A percentile compares a stretch with the other conserved stretches of the same genome.
Conservation (phyloP, 92 coral and sea anemone species). For the Porites evermanni region DNA sequence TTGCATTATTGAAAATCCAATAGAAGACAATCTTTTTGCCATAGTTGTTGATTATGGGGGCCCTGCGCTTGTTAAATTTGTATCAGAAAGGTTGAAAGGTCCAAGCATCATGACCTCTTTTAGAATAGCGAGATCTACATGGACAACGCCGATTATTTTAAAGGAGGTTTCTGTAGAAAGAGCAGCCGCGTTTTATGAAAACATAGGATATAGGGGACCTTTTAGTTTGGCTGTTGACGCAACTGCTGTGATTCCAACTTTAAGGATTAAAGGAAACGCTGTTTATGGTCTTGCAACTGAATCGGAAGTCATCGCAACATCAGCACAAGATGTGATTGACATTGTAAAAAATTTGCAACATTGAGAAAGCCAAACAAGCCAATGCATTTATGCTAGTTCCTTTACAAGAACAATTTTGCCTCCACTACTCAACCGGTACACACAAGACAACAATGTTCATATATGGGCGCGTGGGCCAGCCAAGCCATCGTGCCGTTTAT, state of each 20-base stretch:
- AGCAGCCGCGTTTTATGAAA: slow-evolving; percentile 41
- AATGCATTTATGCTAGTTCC: slow-evolving; percentile 33
- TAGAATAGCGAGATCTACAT: slow-evolving; percentile 36
- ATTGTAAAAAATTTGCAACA: neutral
- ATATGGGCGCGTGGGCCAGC: too few species aligned
- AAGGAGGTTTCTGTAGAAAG: slow-evolving; percentile 35
- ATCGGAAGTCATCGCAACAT: neutral
- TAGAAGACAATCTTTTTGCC: slow-evolving; percentile 29
- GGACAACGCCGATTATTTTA: slow-evolving; percentile 24
- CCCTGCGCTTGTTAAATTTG: slow-evolving; percentile 16
- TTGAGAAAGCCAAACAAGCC: slow-evolving; percentile 37
- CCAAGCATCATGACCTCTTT: slow-evolving; percentile 28
- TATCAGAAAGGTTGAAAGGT: slow-evolving; percentile 20
- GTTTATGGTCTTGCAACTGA: slow-evolving; percentile 44
- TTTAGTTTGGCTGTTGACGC: slow-evolving; percentile 40
- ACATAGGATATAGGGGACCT: slow-evolving; percentile 42
- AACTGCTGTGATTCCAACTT: slow-evolving; percentile 53
- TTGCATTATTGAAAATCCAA: slow-evolving; percentile 3
- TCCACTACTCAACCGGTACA: too few species aligned
- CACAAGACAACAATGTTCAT: too few species aligned
- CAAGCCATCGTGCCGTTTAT: too few species aligned
- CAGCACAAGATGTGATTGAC: slow-evolving; percentile 36
- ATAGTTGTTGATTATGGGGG: slow-evolving; percentile 47
- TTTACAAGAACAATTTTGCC: slow-evolving; percentile 34
- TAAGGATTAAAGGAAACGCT: slow-evolving; percentile 36